phyloP scores from a whole-genome alignment of 1,140 invertebrate species.

The Lanistes nyassanus region DNA sequence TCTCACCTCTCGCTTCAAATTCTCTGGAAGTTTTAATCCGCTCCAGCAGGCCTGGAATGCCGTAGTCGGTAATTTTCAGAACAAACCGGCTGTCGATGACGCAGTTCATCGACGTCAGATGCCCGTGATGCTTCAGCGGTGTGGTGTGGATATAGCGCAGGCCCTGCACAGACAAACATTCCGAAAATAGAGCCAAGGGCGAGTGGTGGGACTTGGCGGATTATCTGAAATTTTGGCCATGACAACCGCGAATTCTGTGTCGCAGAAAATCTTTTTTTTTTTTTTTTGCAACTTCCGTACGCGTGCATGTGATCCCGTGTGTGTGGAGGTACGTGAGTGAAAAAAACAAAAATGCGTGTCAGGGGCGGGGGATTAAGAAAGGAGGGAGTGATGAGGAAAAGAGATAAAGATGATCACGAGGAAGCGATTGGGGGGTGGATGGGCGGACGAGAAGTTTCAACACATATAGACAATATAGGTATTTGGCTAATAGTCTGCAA shows the following conservation, averaged over 20 bases:
- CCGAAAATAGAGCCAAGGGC: neutral
- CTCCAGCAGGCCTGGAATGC: constrained; percentile 77
- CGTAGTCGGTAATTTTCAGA: constrained; percentile 91
- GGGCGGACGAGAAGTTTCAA: too few relatives aligned
- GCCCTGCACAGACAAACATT: constrained; percentile 43
- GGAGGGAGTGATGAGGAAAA: neutral
- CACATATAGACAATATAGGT: too few relatives aligned
- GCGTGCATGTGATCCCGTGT: constrained; percentile 2
- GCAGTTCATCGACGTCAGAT: constrained; percentile 90
- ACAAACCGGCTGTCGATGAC: constrained; percentile 95
- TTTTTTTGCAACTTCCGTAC: neutral
- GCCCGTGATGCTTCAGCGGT: constrained; percentile 85
- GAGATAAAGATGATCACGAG: neutral
- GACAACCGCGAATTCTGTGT: neutral
- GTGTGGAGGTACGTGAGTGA: constrained; percentile 2
- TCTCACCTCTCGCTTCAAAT: constrained; percentile 37
- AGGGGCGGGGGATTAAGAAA: neutral
- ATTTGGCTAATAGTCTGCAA: too few relatives aligned
- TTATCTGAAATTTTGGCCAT: neutral
- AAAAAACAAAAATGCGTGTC: too few relatives aligned
- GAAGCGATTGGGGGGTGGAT: neutral
- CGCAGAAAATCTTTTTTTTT: neutral
- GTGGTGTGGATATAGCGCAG: constrained; percentile 81
- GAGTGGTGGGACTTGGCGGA: neutral
- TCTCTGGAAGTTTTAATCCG: constrained; percentile 37